phyloP scores from a whole-genome alignment of 2,888 invertebrate species.

The Drosophila multiciliata region DNA sequence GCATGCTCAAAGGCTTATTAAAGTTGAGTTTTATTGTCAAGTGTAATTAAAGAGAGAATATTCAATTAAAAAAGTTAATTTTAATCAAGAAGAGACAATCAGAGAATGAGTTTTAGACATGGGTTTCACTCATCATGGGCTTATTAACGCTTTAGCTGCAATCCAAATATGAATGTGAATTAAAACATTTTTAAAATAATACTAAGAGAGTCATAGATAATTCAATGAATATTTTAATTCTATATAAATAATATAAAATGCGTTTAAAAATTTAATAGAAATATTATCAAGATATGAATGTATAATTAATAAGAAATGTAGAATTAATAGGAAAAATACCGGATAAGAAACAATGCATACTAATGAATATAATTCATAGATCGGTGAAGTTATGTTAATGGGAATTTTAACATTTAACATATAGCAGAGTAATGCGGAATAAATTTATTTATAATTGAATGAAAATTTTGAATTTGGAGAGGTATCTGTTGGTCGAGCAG shows the following conservation, averaged over 20 bases:
- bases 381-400: not conserved
- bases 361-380: not conserved
- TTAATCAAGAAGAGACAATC: too few species aligned
- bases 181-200: not conserved
- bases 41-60: too few species aligned
- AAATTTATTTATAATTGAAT: not conserved
- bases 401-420: not conserved
- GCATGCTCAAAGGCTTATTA: not conserved
- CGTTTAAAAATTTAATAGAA: not conserved
- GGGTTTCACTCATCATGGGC: too few species aligned
- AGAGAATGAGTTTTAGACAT: too few species aligned
- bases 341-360: not conserved
- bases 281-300: not conserved
- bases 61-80: too few species aligned
- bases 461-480: not conserved
- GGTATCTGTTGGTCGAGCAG: not conserved
- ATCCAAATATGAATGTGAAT: not conserved
- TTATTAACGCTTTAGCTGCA: too few species aligned
- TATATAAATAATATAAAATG: not conserved
- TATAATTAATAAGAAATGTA: not conserved
- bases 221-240: not conserved
- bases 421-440: too few species aligned
- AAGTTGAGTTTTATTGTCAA: too few species aligned
- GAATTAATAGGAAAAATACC: not conserved
- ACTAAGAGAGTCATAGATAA: not conserved